Percentiles rank a stretch among this genome's conserved stretches.
Conservation (phyloP, 2,113 vertebrate species). For the Macrotus californicus region DNA sequence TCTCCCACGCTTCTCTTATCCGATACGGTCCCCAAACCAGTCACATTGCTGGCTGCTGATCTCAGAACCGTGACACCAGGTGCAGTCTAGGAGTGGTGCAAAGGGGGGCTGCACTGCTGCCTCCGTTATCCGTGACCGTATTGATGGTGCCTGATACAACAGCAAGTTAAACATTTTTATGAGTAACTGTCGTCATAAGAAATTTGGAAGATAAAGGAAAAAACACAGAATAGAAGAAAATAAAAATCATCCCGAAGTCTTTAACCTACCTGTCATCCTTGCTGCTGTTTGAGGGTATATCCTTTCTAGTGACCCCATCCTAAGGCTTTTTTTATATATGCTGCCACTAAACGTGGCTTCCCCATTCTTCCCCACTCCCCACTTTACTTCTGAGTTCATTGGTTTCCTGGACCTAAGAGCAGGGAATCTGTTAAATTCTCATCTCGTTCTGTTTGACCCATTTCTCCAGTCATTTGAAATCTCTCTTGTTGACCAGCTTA, state of each 20-base stretch:
- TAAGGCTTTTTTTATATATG: not conserved
- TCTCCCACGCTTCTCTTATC: not conserved
- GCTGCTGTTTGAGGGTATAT: not conserved
- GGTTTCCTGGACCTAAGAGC: not conserved
- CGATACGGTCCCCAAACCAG: not conserved
- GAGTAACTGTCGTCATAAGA: not conserved
- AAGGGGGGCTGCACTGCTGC: not conserved
- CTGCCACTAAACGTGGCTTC: not conserved
- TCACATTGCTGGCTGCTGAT: not conserved
- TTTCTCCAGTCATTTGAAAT: slow-evolving; percentile 14
- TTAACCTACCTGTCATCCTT: not conserved
- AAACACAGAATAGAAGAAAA: not conserved
- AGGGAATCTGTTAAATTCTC: not conserved
- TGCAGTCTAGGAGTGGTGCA: not conserved
- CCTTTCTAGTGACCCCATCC: not conserved
- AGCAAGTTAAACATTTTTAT: not conserved
- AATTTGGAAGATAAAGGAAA: not conserved
- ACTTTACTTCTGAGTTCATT: not conserved
- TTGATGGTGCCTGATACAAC: not conserved
- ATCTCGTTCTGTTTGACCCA: not conserved
- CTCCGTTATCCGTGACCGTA: not conserved
- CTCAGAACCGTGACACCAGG: not conserved
- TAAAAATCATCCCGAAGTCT: not conserved
- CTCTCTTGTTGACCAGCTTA: not conserved
- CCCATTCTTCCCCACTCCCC: not conserved